Evolutionary conservation across 2,797 vertebrate genomes (phyloP), one percentile per base, ranked within the genome.

Genomic region (Megaceryle alcyon): DNA sequence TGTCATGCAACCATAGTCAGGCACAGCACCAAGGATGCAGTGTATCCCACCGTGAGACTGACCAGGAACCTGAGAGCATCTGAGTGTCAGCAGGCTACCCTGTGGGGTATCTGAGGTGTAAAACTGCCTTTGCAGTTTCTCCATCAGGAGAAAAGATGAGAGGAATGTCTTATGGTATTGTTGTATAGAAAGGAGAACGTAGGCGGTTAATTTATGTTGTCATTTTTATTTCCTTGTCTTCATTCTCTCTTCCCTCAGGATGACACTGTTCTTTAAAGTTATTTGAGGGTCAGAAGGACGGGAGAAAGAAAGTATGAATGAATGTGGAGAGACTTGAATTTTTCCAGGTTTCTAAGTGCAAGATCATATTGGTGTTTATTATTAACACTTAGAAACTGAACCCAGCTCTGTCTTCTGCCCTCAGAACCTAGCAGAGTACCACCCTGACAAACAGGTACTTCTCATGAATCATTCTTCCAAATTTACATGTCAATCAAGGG

Each of bases 141-240:
- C 33, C 14, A 17, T 44, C 26, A 2, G 1, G n/a, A 90, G 66
- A 73, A 0, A 9, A 81, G 28, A 25, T 14, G 26, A 16, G 23
- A 79, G 12, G 22, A 49, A 26, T 5, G 2, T 39, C 28, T 28
- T 66, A 3, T 2, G 5, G 3, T 41, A 11, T 6, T 71, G 3
- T 25, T 76, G 10, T 6, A 41, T 2, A 28, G 39, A 64, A 73
- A 82, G 10, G 29, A 51, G 77, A 82, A 7, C 5, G 14, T 49
- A 44, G 14, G 7, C 81, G 13, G 11, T 51, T 88, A 44, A 43
- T 82, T 79, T 51, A 51, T 51, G 49, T 41, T 71, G 35, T 51
- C 10, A 35, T 43, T 92, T 89, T 77, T 77, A 54, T 86, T 66
- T 80, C 43, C 14, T 71, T 82, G 29, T 61, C 75, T 90, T 91